Base-by-base conservation (phyloP, 2,797 vertebrate genomes). In the Pipistrellus pygmaeus region DNA sequence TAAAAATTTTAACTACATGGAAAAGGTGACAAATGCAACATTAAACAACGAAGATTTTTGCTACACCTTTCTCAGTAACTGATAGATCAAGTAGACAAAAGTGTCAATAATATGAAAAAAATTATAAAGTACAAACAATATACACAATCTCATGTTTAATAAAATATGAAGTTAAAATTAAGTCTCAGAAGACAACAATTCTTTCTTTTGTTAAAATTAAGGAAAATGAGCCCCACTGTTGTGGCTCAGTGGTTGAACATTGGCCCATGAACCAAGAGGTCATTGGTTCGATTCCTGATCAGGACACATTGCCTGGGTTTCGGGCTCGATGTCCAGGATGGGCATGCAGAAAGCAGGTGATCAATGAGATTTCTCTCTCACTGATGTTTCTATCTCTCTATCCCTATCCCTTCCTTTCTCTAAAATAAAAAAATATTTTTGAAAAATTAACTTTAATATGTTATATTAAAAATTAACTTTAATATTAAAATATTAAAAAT, bases 381-480 rank as follows among this genome's bases (percentile, higher is more conserved):
- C 30, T 14, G 12, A 62, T 30, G 27, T 62, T 62, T 62, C 27
- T 14, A 62, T 62, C 5, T 62, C 12, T 30, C 27, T 62, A 62
- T 62, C 27, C 60, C 27, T 62, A 62, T 30, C 27, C 27, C 25
- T 62, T 62, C 12, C 12, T 30, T 25, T 30, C 57, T 62, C 57
- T 62, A 62, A 30, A 27, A 62, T 62, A 25, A 62, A 62, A 62
- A 62, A 57, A 13, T 62, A 62, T 62, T 30, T 30, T 30, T 62
- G 60, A 94, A 92, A 81, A 76, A 41, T 78, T 41, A 77, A 85
- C 55, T 46, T 48, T 25, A 60, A 17, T 20, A 60, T 27, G 17
- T n/a, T n/a, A n/a, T n/a, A n/a, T n/a, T n/a, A 94, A 92, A 81
- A 76, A 41, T 78, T 41, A 77, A 85, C 55, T 46, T 48, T 25